Base-by-base conservation (phyloP, 2,797 vertebrate species). In the Parauchenoglanis punctatus region DNA sequence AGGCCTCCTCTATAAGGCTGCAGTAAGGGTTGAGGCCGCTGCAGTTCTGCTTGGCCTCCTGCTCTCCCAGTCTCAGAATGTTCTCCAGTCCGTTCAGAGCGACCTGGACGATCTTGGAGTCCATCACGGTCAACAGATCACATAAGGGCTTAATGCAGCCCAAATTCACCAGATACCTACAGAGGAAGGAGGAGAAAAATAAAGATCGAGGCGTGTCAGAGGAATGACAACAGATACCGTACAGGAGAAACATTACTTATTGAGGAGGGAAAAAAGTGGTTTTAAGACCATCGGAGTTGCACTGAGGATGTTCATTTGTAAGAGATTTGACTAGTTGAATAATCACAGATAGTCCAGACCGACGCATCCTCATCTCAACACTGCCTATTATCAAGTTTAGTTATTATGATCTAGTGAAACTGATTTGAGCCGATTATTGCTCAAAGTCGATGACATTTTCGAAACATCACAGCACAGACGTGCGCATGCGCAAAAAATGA, bases 81-180 rank as follows among this genome's bases (percentile, higher is more conserved):
- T 99, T 99, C 92, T 99, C 99, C 89, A 99, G 94, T 68, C 98
- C 99, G 0, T 98, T 99, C 40, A 99, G 93, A 0, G 98, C 97
- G 20, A 99, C 98, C 92, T 99, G 98, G 7, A 99, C 98, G 2
- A 99, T 99, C 96, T 99, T 99, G 0, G 98, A 97, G 94, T 99
- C 98, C 99, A 99, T 99, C 87, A 99, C 98, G 0, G 98, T 99
- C 89, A 99, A 95, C 90, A 99, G 96, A 89, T 99, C 98, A 77
- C 99, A 99, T 1, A 99, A 94, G 0, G 98, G 98, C 85, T 99
- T 99, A 92, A 99, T 99, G 85, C 98, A 99, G 84, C 98, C 98
- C 94, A 99, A 90, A 91, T 98, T 98, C 54, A 99, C 99, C 91
- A 99, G 93, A 90, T 99, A 99, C 89, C 99, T 99, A 84, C 1